Evolutionary conservation across 2,888 invertebrate species (phyloP), one percentile per base, ranked within the genome.

Genomic region (Polia nebulosa): DNA sequence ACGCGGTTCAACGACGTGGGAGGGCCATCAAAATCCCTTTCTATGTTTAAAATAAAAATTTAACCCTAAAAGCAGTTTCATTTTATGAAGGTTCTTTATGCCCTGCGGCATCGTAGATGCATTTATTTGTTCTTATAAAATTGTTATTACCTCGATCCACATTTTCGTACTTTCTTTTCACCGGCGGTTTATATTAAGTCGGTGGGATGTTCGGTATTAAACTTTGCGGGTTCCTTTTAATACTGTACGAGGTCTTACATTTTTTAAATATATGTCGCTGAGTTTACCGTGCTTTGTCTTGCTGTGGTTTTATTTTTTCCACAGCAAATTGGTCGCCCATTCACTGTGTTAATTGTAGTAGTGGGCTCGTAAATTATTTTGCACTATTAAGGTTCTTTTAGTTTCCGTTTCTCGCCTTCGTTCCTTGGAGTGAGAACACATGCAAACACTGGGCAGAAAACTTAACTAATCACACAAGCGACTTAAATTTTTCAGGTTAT

Each of bases 41-140:
- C 95, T 93, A 95, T 95, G 95, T 95, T 95, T 95, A 95, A 95
- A 95, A 95, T 95, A 95, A 95, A 95, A 95, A 94, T 95, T 94
- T 92, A 91, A 94, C 93, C 91, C 90, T 92, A 92, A 94, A 89
- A 90, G 89, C 92, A 89, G 90, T 92, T 89, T 79, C 87, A 87
- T 91, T 94, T 94, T 92, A 93, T 90, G 91, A 88, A 87, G 85
- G 87, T 89, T 85, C 88, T 93, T 93, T 93, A 93, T 91, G 85
- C 80, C 82, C 85, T 82, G 80, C 86, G 85, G 84, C 84, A 89
- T 87, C 85, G 87, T 83, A 83, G 86, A 91, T 92, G 91, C 92
- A 91, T 92, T 91, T 92, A 92, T 93, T 91, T 92, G 89, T 91
- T 89, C 89, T 90, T 90, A 87, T 89, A 87, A 92, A 91, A 92